phyloP scores from a whole-genome alignment of 2,888 invertebrate species.

The Tenodera sinensis region DNA sequence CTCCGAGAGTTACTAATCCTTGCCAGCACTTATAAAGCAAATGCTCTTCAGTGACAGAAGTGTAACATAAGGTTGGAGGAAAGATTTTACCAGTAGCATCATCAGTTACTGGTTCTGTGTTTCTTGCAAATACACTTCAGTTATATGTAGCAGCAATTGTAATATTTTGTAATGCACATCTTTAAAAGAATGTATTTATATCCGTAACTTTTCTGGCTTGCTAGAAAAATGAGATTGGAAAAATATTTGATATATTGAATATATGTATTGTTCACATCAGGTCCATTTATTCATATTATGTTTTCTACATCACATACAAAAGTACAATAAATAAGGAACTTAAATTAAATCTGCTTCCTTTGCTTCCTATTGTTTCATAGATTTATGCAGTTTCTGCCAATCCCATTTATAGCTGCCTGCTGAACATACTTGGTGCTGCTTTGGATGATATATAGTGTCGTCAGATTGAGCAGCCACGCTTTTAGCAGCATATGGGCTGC shows the following conservation, averaged over 20 bases:
- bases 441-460: no score
- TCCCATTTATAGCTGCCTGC: no score
- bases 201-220: neutral
- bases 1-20: neutral
- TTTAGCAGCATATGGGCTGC: no score
- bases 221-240: neutral
- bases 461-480: no score
- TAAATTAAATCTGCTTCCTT: neutral
- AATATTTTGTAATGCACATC: neutral
- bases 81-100: neutral
- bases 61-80: neutral
- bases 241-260: neutral
- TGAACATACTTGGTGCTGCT: no score
- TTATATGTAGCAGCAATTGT: neutral
- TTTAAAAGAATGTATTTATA: neutral
- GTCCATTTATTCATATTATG: neutral
- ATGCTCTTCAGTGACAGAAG: neutral
- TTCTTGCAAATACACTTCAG: neutral
- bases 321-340: neutral
- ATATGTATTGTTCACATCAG: neutral
- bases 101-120: neutral
- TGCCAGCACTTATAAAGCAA: neutral
- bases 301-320: neutral
- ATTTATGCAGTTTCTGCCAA: no score
- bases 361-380: no score